Evolutionary conservation across 2,888 invertebrate genomes (phyloP).

Genomic region (Macaria liturata): DNA sequence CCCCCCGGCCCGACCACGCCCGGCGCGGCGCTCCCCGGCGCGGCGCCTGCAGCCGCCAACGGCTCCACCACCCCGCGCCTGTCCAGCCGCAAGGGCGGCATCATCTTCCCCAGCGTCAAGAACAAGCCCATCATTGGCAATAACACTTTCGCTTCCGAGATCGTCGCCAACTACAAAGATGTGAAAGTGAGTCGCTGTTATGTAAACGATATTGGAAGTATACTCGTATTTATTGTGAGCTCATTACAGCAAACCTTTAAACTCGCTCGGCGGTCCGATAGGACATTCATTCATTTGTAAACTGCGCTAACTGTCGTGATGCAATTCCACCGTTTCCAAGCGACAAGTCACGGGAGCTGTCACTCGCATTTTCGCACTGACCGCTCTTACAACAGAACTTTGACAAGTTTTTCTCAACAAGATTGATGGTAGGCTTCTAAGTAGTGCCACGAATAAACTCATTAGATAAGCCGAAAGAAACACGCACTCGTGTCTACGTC

Average conservation of each 20-base stretch:
- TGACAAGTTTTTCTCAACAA: constrained; percentile 2
- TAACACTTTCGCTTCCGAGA: constrained; percentile 91
- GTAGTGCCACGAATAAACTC: background rate
- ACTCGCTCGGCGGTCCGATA: background rate
- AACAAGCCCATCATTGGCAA: constrained; percentile 94
- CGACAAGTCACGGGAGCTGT: too few species aligned
- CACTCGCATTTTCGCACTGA: too few species aligned
- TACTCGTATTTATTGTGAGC: constrained; percentile 18
- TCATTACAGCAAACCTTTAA: constrained; percentile 1
- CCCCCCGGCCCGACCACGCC: constrained; percentile 41
- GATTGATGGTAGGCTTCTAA: background rate
- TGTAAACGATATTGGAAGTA: constrained; percentile 41
- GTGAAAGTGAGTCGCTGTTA: constrained; percentile 87
- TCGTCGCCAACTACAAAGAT: constrained; percentile 90
- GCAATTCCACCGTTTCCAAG: too few species aligned
- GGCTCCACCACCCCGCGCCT: constrained; percentile 71
- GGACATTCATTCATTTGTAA: constrained; percentile 4
- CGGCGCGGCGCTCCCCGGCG: constrained; percentile 52
- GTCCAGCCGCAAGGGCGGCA: constrained; percentile 87
- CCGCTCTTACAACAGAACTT: constrained; percentile 1
- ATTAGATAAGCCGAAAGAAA: background rate
- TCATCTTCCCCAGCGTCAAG: constrained; percentile 95
- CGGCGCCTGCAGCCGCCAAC: constrained; percentile 53
- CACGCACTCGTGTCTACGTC: too few species aligned
- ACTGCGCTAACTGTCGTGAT: constrained; percentile 1